Evolutionary conservation across 2,888 invertebrate species (phyloP).

Genomic region (Nebria salina): DNA sequence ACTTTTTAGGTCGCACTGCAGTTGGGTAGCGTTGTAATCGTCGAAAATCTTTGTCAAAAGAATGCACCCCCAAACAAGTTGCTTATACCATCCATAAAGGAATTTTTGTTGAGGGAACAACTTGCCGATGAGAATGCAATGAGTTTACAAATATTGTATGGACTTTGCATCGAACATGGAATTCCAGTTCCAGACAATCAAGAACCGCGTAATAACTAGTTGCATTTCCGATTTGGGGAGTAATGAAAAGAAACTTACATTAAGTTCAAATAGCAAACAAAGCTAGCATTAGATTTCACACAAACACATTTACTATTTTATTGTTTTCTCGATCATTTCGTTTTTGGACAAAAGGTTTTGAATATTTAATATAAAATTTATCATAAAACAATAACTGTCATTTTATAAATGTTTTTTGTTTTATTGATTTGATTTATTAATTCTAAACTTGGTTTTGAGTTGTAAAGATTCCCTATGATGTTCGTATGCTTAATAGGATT

Average conservation of each 20-base stretch:
- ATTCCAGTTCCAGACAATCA: slow-evolving; percentile 55
- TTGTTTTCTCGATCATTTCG: too few relatives aligned
- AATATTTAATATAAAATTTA: too few relatives aligned
- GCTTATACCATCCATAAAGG: slow-evolving; percentile 66
- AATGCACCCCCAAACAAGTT: slow-evolving; percentile 56
- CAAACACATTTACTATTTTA: too few relatives aligned
- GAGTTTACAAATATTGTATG: slow-evolving; percentile 64
- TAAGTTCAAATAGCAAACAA: too few relatives aligned
- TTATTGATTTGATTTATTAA: too few relatives aligned
- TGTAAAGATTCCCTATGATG: too few relatives aligned
- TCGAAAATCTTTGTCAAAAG: slow-evolving; percentile 71
- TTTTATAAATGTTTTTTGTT: too few relatives aligned
- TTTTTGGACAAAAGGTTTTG: too few relatives aligned
- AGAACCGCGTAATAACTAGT: not conserved
- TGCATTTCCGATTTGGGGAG: slow-evolving; percentile 58
- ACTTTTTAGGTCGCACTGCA: slow-evolving; percentile 64
- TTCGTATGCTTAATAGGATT: too few relatives aligned
- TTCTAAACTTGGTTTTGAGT: too few relatives aligned
- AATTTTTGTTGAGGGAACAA: slow-evolving; percentile 63
- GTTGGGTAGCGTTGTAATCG: slow-evolving; percentile 71
- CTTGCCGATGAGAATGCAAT: slow-evolving; percentile 62
- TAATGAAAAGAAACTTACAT: slow-evolving; percentile 59
- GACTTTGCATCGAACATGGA: slow-evolving; percentile 61
- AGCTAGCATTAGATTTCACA: too few relatives aligned
- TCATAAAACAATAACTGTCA: too few relatives aligned